Evolutionary conservation across 2,888 invertebrate species (phyloP).

Genomic region (Zaprionus bogoriensis): DNA sequence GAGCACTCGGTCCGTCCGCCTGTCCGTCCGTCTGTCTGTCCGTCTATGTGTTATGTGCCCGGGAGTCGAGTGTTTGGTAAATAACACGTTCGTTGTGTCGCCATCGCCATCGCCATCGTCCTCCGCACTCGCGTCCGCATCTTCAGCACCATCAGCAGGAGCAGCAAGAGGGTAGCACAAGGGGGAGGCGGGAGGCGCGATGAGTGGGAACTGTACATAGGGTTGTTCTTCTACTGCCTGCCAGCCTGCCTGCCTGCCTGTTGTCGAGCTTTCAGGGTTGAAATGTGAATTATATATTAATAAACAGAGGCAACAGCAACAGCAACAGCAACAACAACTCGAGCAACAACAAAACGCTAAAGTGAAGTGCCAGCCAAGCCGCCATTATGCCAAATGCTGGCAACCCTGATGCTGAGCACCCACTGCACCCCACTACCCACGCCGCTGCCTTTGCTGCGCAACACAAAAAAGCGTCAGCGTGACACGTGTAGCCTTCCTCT

Average conservation of each 20-base stretch:
- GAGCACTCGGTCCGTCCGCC: background rate
- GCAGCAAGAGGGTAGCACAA: background rate
- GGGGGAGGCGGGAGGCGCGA: background rate
- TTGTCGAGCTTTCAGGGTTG: conserved; percentile 66
- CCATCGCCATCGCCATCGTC: conserved; percentile 63
- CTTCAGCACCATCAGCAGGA: conserved; percentile 46
- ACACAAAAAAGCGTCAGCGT: conserved; percentile 53
- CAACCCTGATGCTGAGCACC: conserved; percentile 47
- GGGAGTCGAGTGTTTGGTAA: conserved; percentile 81
- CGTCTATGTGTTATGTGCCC: conserved; percentile 64
- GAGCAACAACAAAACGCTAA: conserved; percentile 43
- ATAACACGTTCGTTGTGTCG: conserved; percentile 81
- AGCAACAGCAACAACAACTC: conserved; percentile 18
- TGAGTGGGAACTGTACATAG: conserved; percentile 45
- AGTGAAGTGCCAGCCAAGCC: conserved; percentile 63
- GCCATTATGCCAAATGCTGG: conserved; percentile 71
- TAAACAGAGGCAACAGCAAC: conserved; percentile 46
- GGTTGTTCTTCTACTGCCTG: conserved; percentile 31
- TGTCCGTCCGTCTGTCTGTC: conserved; percentile 3
- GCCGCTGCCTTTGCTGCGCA: background rate
- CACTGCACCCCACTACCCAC: background rate
- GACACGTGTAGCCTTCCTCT: conserved; percentile 61
- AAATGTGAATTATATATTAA: conserved; percentile 68
- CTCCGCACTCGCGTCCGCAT: conserved; percentile 22
- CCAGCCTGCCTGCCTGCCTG: conserved; percentile 1